Percentiles rank a stretch among this genome's conserved stretches.
Evolutionary conservation across 2,113 vertebrate genomes (phyloP).

Genomic region (Uria aalge): DNA sequence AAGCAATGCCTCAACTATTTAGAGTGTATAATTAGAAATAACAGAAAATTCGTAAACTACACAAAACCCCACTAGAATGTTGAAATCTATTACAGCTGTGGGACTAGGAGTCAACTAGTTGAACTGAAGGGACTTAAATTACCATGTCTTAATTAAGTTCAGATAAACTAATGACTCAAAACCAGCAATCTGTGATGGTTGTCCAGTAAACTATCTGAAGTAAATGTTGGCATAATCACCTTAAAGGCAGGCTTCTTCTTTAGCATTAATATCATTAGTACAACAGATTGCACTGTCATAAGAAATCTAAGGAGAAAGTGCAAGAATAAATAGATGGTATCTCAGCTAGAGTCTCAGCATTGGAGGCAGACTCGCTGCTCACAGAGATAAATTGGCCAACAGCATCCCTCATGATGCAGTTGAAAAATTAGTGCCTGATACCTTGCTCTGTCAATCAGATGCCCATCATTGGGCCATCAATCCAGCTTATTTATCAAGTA

Average conservation of each 20-base stretch:
- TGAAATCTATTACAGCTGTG: constrained; percentile 5
- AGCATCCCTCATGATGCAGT: background rate
- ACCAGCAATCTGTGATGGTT: background rate
- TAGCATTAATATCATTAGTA: background rate
- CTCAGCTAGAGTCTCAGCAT: background rate
- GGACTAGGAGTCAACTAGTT: background rate
- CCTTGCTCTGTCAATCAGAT: background rate
- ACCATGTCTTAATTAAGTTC: background rate
- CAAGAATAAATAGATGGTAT: background rate
- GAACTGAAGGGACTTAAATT: background rate
- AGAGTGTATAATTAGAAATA: constrained; percentile 28
- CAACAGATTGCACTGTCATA: background rate
- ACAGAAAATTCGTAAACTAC: background rate
- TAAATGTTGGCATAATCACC: background rate
- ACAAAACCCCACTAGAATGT: background rate
- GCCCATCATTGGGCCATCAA: background rate
- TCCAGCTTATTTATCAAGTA: background rate
- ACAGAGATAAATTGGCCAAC: background rate
- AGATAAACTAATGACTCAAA: constrained; percentile 15
- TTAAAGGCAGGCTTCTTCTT: background rate
- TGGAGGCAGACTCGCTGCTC: background rate
- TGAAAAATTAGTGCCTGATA: background rate
- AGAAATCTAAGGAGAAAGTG: background rate
- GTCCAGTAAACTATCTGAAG: background rate
- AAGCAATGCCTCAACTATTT: constrained; percentile 33